These are phyloP conservation scores for Rhyacichthys aspro DNA, from an alignment of 2,797 vertebrate genomes.

Conservation along the genomic window DNA sequence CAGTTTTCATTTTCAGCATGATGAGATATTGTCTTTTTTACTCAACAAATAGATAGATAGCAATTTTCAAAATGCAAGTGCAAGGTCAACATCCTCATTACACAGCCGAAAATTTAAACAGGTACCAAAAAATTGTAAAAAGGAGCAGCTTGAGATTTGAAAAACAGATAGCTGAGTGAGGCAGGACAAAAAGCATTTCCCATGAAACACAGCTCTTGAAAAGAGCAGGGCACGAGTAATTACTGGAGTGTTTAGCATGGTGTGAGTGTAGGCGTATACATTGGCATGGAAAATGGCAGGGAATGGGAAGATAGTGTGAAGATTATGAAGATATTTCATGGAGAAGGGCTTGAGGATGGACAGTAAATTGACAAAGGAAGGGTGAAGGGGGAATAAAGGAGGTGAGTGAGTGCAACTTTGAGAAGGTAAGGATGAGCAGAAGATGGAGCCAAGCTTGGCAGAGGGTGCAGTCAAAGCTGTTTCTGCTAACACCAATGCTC, in stretches of 20 bases:
- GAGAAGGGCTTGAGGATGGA: slow-evolving; percentile 19
- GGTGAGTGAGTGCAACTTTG: slow-evolving; percentile 20
- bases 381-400: slow-evolving; percentile 29
- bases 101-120: slow-evolving; percentile 56
- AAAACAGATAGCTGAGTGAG: slow-evolving; percentile 33
- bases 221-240: slow-evolving; percentile 55
- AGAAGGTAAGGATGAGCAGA: slow-evolving; percentile 34
- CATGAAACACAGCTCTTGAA: slow-evolving; percentile 50
- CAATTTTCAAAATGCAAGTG: slow-evolving; percentile 56
- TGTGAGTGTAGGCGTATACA: slow-evolving; percentile 34
- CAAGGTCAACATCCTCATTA: slow-evolving; percentile 54
- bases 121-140: slow-evolving; percentile 33
- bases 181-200: slow-evolving; percentile 37
- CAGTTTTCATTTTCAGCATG: slow-evolving; percentile 11
- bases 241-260: slow-evolving; percentile 45
- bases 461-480: slow-evolving; percentile 67
- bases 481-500: slow-evolving; percentile 63
- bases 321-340: slow-evolving; percentile 30
- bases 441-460: slow-evolving; percentile 58
- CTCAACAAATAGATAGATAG: slow-evolving; percentile 37
- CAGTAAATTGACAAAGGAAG: slow-evolving; percentile 11
- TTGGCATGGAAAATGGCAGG: slow-evolving; percentile 16
- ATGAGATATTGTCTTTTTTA: slow-evolving; percentile 23
- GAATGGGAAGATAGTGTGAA: slow-evolving; percentile 20
- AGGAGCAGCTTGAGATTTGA: slow-evolving; percentile 43